Base-by-base conservation (phyloP, 2,888 invertebrate species). In the Disparrhopalites patrizii region DNA sequence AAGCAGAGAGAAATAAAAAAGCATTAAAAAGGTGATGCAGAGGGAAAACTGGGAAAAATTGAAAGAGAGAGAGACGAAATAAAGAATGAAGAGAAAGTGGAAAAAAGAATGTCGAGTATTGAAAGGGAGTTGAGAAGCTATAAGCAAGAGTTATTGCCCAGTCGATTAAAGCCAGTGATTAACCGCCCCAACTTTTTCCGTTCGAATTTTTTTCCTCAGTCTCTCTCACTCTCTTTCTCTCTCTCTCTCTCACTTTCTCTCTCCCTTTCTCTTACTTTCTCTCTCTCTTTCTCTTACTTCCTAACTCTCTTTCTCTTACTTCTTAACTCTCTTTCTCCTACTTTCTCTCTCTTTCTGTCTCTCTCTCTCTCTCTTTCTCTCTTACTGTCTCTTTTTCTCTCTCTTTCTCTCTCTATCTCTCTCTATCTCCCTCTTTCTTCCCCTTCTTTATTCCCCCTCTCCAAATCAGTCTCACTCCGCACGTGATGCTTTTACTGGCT, bases 81-180 rank as follows among this genome's bases (percentile, higher is more conserved):
- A n/a, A n/a, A n/a, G n/a, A n/a, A n/a, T n/a, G n/a, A 25, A 55
- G 55, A 55, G 31, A 55, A 20, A 28, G 31, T 27, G n/a, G 30
- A 36, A n/a, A 27, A 31, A 10, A 31, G 38, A 20, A 15, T 36
- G 20, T 56, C 36, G n/a, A 61, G 67, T 71, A 72, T 72, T 69
- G 72, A 70, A 70, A 69, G 65, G 69, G 66, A 52, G 56, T 68
- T 65, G 57, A 67, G 69, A 67, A 69, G 65, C 69, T 68, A 70
- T 73, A 69, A 70, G 70, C 68, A 71, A 70, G 70, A 73, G 67
- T 73, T 73, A 73, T 72, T 68, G 68, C 43, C 62, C 70, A 72
- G 66, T 70, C 71, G 73, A 73, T 73, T 73, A 70, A 70, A 72
- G 58, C 66, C 63, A 70, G 70, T 72, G 73, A 73, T 73, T 73